Conservation (phyloP, 1,140 invertebrate genomes). For the Glomeris maerens region DNA sequence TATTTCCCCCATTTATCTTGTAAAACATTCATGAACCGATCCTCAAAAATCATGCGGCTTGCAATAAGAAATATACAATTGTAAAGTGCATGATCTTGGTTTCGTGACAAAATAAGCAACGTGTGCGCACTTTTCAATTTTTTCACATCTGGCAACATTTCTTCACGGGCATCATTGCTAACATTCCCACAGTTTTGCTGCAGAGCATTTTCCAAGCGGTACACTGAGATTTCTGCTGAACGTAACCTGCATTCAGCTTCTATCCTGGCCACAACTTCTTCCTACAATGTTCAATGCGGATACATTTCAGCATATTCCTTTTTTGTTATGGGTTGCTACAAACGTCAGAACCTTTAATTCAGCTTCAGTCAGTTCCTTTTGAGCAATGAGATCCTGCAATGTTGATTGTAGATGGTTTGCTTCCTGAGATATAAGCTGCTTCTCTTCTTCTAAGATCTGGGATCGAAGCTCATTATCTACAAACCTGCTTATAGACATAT, state of each 20-base stretch:
- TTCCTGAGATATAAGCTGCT: background rate
- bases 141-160: conserved; percentile 16
- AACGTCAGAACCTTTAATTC: conserved; percentile 8
- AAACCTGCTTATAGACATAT: background rate
- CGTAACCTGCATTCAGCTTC: background rate
- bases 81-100: too few relatives aligned
- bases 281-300: background rate
- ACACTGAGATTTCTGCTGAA: conserved; percentile 1
- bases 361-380: conserved; percentile 11
- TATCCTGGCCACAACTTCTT: conserved; percentile 8
- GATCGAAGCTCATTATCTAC: background rate
- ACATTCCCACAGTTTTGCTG: background rate
- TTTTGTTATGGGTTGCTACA: background rate
- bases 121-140: conserved; percentile 16
- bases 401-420: background rate
- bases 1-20: too few relatives aligned
- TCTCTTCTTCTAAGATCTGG: background rate
- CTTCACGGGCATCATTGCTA: background rate
- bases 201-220: conserved; percentile 1
- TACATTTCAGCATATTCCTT: background rate
- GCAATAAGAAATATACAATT: too few relatives aligned
- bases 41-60: too few relatives aligned
- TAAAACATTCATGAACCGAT: too few relatives aligned
- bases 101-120: too few relatives aligned
- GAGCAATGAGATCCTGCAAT: conserved; percentile 7